A percentile compares a stretch with the other conserved stretches of the same genome.
Evolutionary conservation across 2,113 vertebrate genomes (phyloP).

Genomic region (Myrmophylax atrothorax): DNA sequence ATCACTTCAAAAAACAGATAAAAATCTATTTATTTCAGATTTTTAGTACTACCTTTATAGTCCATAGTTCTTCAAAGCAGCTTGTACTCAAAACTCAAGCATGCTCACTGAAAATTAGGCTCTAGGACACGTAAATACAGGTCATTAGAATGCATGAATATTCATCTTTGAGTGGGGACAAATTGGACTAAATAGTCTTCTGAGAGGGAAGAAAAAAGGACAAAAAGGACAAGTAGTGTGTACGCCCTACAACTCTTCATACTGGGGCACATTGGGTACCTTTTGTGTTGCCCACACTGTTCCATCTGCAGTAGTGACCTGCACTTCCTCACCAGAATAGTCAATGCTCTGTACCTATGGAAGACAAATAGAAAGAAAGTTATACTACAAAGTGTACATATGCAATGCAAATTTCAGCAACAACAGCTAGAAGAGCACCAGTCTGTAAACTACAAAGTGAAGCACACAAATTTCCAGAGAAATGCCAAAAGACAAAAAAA

Average conservation of each 20-base stretch:
- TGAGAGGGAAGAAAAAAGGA: too few relatives aligned
- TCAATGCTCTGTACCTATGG: constrained; percentile 84
- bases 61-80: not conserved
- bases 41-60: not conserved
- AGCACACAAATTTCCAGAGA: not conserved
- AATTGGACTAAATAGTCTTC: not conserved
- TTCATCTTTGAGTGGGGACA: not conserved
- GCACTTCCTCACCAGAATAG: constrained; percentile 88
- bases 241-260: not conserved
- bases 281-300: constrained; percentile 87
- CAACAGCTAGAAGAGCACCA: not conserved
- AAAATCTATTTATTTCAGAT: not conserved
- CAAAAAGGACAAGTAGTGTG: not conserved
- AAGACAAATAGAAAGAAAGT: not conserved
- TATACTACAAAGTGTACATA: not conserved
- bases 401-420: not conserved
- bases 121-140: not conserved
- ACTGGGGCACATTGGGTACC: constrained; percentile 67
- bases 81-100: not conserved
- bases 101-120: not conserved
- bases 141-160: not conserved
- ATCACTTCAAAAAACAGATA: not conserved
- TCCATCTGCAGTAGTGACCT: constrained; percentile 82
- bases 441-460: not conserved
- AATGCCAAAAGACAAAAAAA: not conserved